These are phyloP conservation scores for Stegophylla sp. DNA, from an alignment of 2,888 invertebrate genomes.

Conservation along the genomic window DNA sequence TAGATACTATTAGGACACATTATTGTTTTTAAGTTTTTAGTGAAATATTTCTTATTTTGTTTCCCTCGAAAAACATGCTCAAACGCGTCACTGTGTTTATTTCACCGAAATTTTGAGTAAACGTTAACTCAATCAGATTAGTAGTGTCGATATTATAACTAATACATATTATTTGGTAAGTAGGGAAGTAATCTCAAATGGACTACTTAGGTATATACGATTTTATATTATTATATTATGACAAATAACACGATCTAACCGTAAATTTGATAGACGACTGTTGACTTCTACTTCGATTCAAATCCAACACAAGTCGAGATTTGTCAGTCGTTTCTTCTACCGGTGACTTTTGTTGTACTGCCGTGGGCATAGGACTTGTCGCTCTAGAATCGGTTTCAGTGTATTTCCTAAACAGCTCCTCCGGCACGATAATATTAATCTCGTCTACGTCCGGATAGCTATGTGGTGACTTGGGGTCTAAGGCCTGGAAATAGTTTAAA, in stretches of 20 bases:
- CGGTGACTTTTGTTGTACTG: constrained; percentile 75
- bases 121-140: too few relatives aligned
- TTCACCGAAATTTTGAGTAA: too few relatives aligned
- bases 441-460: constrained; percentile 41
- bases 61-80: too few relatives aligned
- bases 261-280: constrained; percentile 64
- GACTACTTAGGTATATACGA: too few relatives aligned
- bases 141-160: too few relatives aligned
- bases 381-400: constrained; percentile 86
- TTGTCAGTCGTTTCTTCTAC: constrained; percentile 66
- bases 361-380: constrained; percentile 79
- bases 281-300: constrained; percentile 74
- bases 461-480: constrained; percentile 39
- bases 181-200: too few relatives aligned
- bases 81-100: too few relatives aligned
- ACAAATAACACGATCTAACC: constrained; percentile 1
- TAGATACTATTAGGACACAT: too few relatives aligned
- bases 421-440: constrained; percentile 64
- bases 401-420: constrained; percentile 70
- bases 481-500: neutral
- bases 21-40: too few relatives aligned
- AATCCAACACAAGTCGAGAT: constrained; percentile 76
- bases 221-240: neutral
- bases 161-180: too few relatives aligned
- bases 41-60: too few relatives aligned